Evolutionary conservation across 2,113 vertebrate genomes (phyloP).

Genomic region (Thalassoma bifasciatum): DNA sequence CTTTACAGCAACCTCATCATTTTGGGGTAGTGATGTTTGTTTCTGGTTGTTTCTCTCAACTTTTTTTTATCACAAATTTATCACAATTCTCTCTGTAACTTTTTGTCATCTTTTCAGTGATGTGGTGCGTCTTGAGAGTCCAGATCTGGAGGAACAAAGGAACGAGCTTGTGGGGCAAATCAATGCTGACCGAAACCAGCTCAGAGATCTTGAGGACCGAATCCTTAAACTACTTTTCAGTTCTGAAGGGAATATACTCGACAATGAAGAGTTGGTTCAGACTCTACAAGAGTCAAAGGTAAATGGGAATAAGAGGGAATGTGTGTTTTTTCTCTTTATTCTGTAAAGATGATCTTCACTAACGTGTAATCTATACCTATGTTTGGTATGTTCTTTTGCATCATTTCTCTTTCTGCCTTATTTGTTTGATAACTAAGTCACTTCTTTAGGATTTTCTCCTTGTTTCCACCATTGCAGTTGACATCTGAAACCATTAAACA

Average conservation of each 20-base stretch:
- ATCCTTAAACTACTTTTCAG: slow-evolving; percentile 87
- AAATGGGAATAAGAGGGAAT: neutral
- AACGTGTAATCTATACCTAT: no score
- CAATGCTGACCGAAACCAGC: slow-evolving; percentile 86
- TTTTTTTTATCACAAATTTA: no score
- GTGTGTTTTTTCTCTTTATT: no score
- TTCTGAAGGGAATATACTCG: slow-evolving; percentile 86
- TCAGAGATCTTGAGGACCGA: slow-evolving; percentile 86
- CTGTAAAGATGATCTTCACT: no score
- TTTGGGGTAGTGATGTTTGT: no score
- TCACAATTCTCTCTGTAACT: neutral
- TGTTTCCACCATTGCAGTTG: slow-evolving; percentile 60
- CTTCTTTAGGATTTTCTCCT: neutral
- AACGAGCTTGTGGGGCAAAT: slow-evolving; percentile 84
- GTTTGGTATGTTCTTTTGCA: no score
- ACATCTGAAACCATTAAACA: slow-evolving; percentile 84
- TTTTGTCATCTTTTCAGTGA: slow-evolving; percentile 70
- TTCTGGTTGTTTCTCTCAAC: no score
- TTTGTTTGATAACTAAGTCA: neutral
- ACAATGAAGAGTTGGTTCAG: slow-evolving; percentile 86
- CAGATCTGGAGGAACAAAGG: slow-evolving; percentile 86
- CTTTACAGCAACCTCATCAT: no score
- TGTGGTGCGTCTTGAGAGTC: slow-evolving; percentile 86
- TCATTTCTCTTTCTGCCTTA: no score
- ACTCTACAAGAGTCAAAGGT: slow-evolving; percentile 88